Conservation (phyloP, 2,113 vertebrate species). For the Ophthalmolycus amberensis region DNA sequence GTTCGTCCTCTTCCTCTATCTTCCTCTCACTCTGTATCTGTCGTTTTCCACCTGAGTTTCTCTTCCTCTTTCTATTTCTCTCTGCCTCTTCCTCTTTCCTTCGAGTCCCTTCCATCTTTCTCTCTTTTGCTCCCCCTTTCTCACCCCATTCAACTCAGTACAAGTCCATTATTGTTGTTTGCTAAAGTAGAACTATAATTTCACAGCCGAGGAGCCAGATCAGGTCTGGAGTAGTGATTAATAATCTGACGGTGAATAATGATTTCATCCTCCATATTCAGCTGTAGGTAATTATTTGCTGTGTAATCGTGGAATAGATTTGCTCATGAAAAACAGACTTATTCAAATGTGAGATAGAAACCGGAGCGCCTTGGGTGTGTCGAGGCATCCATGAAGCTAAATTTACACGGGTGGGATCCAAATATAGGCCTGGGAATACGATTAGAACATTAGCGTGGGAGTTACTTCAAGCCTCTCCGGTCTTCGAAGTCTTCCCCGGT, state of each 20-base stretch:
- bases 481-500: slow-evolving; percentile 45
- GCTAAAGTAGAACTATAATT: slow-evolving; percentile 85
- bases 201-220: slow-evolving; percentile 82
- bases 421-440: slow-evolving; percentile 71
- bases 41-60: slow-evolving; percentile 51
- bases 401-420: slow-evolving; percentile 70
- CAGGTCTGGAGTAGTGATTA: slow-evolving; percentile 81
- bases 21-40: slow-evolving; percentile 16
- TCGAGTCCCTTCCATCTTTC: slow-evolving; percentile 36
- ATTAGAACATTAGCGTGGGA: slow-evolving; percentile 71
- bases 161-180: slow-evolving; percentile 83
- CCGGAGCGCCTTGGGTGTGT: slow-evolving; percentile 67
- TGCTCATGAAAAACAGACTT: slow-evolving; percentile 75
- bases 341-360: slow-evolving; percentile 75
- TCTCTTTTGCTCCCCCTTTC: slow-evolving; percentile 24
- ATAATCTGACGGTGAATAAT: slow-evolving; percentile 81
- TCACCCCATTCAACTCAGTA: slow-evolving; percentile 54
- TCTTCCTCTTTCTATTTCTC: slow-evolving; percentile 24
- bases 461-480: slow-evolving; percentile 52
- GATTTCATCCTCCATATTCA: slow-evolving; percentile 76
- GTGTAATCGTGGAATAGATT: slow-evolving; percentile 89
- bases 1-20: slow-evolving; percentile 19
- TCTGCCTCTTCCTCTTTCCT: slow-evolving; percentile 19
- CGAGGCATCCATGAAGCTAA: slow-evolving; percentile 66
- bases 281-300: slow-evolving; percentile 86